phyloP scores from a whole-genome alignment of 2,888 invertebrate species.

The Drosophila limbata region DNA sequence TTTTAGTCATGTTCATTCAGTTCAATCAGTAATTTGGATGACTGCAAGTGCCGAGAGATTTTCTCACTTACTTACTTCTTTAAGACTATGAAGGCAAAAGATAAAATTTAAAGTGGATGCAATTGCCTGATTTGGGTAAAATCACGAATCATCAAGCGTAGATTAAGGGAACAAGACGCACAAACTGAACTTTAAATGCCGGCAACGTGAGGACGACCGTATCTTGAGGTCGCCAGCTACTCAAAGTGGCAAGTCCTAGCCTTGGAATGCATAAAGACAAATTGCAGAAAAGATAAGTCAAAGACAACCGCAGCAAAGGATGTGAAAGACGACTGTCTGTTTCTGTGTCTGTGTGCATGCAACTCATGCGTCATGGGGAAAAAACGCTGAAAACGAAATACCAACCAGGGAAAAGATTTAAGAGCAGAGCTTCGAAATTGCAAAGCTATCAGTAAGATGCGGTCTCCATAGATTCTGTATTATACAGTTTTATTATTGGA shows the following conservation, averaged over 20 bases:
- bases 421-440: neutral
- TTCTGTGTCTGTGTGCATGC: conserved; percentile 2
- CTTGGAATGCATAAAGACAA: conserved; percentile 17
- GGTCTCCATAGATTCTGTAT: neutral
- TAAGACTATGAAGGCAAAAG: neutral
- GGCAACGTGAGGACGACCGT: conserved; percentile 1
- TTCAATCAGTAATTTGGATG: neutral
- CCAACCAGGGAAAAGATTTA: neutral
- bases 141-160: conserved; percentile 4
- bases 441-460: neutral
- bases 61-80: neutral
- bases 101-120: conserved; percentile 5
- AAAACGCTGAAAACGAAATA: conserved; percentile 10
- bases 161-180: conserved; percentile 9
- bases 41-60: neutral
- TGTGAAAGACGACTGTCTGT: conserved; percentile 9
- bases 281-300: conserved; percentile 18
- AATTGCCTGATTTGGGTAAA: neutral
- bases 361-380: conserved; percentile 3
- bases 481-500: neutral
- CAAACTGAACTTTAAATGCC: conserved; percentile 1
- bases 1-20: no score
- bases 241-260: conserved; percentile 11
- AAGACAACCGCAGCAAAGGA: conserved; percentile 16
- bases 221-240: conserved; percentile 21